Base-by-base conservation (phyloP, 2,888 invertebrate genomes). In the Macropis europaea region DNA sequence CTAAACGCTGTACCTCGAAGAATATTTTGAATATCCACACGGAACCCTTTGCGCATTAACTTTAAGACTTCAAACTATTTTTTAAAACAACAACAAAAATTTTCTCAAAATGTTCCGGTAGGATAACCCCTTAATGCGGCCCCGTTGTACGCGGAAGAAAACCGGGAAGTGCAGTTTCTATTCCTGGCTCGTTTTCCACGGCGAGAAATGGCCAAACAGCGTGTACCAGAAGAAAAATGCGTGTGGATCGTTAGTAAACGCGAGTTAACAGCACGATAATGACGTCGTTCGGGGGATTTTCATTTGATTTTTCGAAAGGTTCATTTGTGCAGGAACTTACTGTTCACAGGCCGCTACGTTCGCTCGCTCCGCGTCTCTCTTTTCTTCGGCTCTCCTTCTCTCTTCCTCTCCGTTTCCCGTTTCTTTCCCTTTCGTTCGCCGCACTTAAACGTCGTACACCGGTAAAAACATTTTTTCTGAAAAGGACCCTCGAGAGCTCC, bases 401-500 rank as follows among this genome's bases (percentile, higher is more conserved):
- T 30, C 32, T 26, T 47, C 17, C 22, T 59, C 26, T 56, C 26
- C 38, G 52, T 66, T 57, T 63, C 24, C 30, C 60, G 59, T 45
- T 42, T 22, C 48, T 54, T 47, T 52, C 24, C 56, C 30, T 43
- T 45, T 42, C 61, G 38, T 47, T 54, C 61, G 59, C 36, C 56
- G 38, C 43, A 6, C 48, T 71, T 36, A 15, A 68, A 61, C 57
- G 52, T 53, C 60, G 70, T 22, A 32, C 34, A 22, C 38, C 50
- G 60, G 52, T 73, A 56, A 76, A 75, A 74, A 79, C 63, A 69
- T 73, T 79, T 77, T 68, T 74, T 67, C 53, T 70, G 32, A 71
- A 83, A 86, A 85, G 76, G 68, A 78, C 84, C 76, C 82, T 84
- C 76, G 73, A 86, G 80, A 79, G 84, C 82, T 78, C 80, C 84